Conservation (phyloP, 2,888 invertebrate species). For the Nemotelus nigrinus region DNA sequence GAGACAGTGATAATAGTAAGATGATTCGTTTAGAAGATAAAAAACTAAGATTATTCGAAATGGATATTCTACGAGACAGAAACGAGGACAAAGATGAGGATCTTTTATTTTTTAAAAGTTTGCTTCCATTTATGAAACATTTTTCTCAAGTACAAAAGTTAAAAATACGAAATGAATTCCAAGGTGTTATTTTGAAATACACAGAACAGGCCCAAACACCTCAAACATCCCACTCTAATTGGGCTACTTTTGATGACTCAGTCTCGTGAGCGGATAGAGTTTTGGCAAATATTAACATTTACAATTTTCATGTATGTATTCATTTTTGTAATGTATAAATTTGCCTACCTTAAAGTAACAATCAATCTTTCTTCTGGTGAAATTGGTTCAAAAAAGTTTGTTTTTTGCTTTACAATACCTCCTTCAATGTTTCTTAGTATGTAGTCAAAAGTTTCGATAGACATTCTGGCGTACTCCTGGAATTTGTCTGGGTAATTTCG, state of each 20-base stretch:
- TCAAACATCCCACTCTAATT: constrained; percentile 19
- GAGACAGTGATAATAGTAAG: neutral
- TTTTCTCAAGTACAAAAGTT: no score
- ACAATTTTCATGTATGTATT: neutral
- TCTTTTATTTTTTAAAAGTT: no score
- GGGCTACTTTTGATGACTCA: constrained; percentile 4
- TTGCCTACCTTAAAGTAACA: constrained; percentile 11
- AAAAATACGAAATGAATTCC: neutral
- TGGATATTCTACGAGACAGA: no score
- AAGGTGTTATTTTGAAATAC: constrained; percentile 32
- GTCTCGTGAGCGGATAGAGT: constrained; percentile 1
- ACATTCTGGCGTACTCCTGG: constrained; percentile 27
- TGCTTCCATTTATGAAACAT: no score
- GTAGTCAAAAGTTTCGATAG: constrained; percentile 15
- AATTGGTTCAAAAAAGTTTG: constrained; percentile 11
- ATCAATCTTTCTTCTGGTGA: constrained; percentile 24
- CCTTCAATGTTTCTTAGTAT: no score
- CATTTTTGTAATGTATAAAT: constrained; percentile 25
- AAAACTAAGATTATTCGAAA: no score
- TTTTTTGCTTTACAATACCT: no score
- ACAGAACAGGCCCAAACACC: neutral
- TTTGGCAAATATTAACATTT: constrained; percentile 1
- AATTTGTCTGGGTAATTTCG: constrained; percentile 30
- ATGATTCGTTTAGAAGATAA: no score
- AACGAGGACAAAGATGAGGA: no score